phyloP scores from a whole-genome alignment of 2,888 invertebrate species.

The Drosophila cognata region DNA sequence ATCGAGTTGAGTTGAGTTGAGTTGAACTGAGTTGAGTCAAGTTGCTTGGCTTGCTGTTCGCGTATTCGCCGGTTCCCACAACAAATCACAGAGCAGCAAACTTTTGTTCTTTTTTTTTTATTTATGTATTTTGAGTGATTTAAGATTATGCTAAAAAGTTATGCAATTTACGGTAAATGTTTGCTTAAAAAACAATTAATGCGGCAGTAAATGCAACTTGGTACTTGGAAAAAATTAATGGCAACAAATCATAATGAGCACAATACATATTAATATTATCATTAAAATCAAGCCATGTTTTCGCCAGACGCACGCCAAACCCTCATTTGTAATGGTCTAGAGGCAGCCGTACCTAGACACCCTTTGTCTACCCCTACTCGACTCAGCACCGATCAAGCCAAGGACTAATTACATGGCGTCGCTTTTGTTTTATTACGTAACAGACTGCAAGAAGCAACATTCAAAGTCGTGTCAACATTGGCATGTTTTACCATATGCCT shows the following conservation, averaged over 20 bases:
- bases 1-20: background rate
- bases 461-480: background rate
- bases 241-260: conserved; percentile 47
- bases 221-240: conserved; percentile 26
- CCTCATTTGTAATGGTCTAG: conserved; percentile 79
- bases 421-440: conserved; percentile 12
- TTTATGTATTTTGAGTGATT: conserved; percentile 36
- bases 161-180: conserved; percentile 41
- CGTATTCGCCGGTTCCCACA: conserved; percentile 25
- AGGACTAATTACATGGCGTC: conserved; percentile 50
- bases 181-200: conserved; percentile 75
- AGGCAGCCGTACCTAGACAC: conserved; percentile 5
- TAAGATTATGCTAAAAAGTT: conserved; percentile 44
- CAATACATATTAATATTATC: conserved; percentile 32
- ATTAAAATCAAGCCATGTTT: conserved; percentile 30
- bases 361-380: background rate
- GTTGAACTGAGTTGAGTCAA: background rate
- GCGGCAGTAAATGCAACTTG: conserved; percentile 29
- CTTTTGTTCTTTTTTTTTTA: no score
- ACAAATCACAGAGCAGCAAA: conserved; percentile 34
- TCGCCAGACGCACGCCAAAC: conserved; percentile 72
- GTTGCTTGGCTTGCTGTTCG: conserved; percentile 20
- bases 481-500: background rate
- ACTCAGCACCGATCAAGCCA: background rate
- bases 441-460: background rate